Base-by-base conservation (phyloP, 2,113 vertebrate species). In the Vanacampus margaritifer region DNA sequence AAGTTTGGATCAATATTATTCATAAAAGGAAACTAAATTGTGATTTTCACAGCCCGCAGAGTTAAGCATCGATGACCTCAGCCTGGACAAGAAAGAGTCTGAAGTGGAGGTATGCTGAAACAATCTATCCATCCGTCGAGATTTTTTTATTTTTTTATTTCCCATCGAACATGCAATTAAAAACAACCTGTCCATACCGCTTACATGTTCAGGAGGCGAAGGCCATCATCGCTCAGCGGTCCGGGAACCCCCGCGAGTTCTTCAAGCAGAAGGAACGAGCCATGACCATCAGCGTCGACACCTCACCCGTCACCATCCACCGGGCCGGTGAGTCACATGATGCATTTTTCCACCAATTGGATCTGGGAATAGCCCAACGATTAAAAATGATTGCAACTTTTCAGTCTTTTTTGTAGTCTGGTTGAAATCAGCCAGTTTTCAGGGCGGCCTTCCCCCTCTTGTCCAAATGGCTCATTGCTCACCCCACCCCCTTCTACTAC, bases 151-250 rank as follows among this genome's bases (percentile, higher is more conserved):
- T 12, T 37, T 61, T 48, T 48, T 32, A 13, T 8, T 36, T 64
- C 43, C 23, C 11, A 17, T 17, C 53, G 19, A 28, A 32, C 53
- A 57, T 43, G 37, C 39, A 62, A 62, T 62, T 26, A 62, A 62
- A 62, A 62, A 43, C 37, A 26, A 35, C 7, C 17, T 17, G 3
- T 24, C 7, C 5, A 43, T 68, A 16, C 5, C 53, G 5, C 69
- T 36, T 71, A 7, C 67, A 16, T 71, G 50, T 68, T 32, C 87
- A 99, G 97, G 97, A 99, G 87, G 97, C 97, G 14, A 96, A 96
- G 26, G 96, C 97, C 80, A 96, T 98, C 83, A 98, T 99, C 1
- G 97, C 97, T 68, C 95, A 96, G 91, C 90, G 97, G 32, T 93
- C 94, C 0, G 94, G 93, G 79, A 99, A 99, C 86, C 97, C 97